These are phyloP conservation scores for Lasioglossum malachurum DNA, from an alignment of 2,888 invertebrate species.

Conservation along the genomic window DNA sequence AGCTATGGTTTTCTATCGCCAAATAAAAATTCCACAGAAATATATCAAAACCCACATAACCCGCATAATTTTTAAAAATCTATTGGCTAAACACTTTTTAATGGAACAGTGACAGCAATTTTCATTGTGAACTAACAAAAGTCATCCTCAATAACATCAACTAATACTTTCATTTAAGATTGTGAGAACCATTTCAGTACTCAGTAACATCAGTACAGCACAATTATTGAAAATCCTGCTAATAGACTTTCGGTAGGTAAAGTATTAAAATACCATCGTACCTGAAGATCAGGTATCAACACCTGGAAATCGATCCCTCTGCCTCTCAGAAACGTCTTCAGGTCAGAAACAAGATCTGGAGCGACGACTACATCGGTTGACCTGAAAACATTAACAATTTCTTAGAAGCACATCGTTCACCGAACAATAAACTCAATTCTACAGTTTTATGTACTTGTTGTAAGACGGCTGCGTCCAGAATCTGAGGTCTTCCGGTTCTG, in stretches of 20 bases:
- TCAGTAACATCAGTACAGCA: too few species aligned
- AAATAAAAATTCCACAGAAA: background rate
- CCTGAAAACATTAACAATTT: constrained; percentile 64
- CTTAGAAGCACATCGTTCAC: background rate
- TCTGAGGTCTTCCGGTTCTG: constrained; percentile 86
- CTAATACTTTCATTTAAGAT: too few species aligned
- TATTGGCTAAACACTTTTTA: too few species aligned
- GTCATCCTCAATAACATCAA: too few species aligned
- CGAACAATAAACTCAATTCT: background rate
- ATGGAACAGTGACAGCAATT: too few species aligned
- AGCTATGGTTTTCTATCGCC: constrained; percentile 87
- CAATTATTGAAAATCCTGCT: too few species aligned
- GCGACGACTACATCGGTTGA: constrained; percentile 91
- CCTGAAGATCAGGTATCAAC: constrained; percentile 90
- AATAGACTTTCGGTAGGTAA: too few species aligned
- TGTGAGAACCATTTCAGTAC: too few species aligned
- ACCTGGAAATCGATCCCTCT: constrained; percentile 88
- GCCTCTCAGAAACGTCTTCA: constrained; percentile 87
- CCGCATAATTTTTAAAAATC: too few species aligned
- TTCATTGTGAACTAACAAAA: too few species aligned
- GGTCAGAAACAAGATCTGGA: constrained; percentile 87
- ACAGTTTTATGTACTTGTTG: constrained; percentile 76
- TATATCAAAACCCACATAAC: background rate
- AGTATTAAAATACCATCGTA: constrained; percentile 69
- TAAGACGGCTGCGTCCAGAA: constrained; percentile 87